A percentile compares a stretch with the other conserved stretches of the same genome.
Conservation (phyloP, 2,888 invertebrate genomes). For the Acanthococcus lagerstroemiae region DNA sequence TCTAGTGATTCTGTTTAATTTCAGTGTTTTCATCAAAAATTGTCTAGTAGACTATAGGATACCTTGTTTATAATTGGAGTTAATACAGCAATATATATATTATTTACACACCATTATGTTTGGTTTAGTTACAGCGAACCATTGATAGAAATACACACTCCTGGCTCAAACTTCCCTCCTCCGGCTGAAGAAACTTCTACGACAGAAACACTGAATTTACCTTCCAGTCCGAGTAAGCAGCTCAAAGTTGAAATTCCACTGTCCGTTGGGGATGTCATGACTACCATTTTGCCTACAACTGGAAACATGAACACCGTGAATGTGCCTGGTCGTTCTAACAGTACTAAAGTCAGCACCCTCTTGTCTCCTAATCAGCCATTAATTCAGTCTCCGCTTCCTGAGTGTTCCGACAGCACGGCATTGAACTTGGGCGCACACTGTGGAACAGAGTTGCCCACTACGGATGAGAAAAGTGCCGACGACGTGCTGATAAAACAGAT, state of each 20-base stretch:
- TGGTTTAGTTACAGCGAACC: not conserved
- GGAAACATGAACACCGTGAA: not conserved
- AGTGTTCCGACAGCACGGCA: not conserved
- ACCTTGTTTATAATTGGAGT: too few relatives aligned
- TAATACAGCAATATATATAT: too few relatives aligned
- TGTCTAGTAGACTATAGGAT: too few relatives aligned
- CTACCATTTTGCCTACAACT: not conserved
- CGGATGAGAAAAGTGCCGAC: not conserved
- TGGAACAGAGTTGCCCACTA: not conserved
- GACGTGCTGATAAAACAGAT: conserved; percentile 6
- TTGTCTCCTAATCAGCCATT: not conserved
- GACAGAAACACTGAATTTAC: too few relatives aligned
- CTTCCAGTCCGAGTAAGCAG: not conserved
- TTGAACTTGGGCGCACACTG: not conserved
- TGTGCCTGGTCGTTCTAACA: not conserved
- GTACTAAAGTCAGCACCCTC: not conserved
- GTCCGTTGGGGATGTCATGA: not conserved
- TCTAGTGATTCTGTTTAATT: too few relatives aligned
- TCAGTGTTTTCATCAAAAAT: too few relatives aligned
- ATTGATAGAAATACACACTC: conserved; percentile 5
- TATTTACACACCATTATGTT: not conserved
- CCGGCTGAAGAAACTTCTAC: too few relatives aligned
- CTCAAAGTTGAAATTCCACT: not conserved
- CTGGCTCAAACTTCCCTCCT: not conserved
- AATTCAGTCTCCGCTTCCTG: not conserved